Evolutionary conservation across 2,113 vertebrate species (phyloP), one percentile per base, ranked within the genome.

Genomic region (Nymphicus hollandicus): DNA sequence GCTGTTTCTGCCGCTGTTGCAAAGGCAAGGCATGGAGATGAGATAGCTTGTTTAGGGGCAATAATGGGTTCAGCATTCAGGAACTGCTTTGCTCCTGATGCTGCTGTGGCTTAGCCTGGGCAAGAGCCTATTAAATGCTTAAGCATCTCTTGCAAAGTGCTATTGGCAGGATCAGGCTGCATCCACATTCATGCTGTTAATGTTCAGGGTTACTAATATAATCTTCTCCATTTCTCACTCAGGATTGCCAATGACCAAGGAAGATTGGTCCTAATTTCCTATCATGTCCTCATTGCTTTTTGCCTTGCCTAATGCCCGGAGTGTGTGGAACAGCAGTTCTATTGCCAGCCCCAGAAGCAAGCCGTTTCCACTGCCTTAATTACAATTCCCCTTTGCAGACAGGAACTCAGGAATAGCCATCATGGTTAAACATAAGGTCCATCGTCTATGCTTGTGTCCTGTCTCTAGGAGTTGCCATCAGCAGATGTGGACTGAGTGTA

Each of bases 1-100:
- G 53, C 7, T 58, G 77, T 5, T 71, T n/a, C 31, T 65, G 25
- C 43, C 61, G 63, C 43, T 79, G 66, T 60, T 77, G 56, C 56
- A 85, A 41, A 81, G 33, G 29, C 61, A 52, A 46, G 11, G 31
- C 8, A 18, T 63, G 4, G 2, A 22, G 24, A 12, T 6, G n/a
- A 78, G 31, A 17, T 10, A 41, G 10, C 22, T 50, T 25, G 6
- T 11, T 10, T 1, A 6, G 0, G 18, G 9, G 29, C 23, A 64
- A 43, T 53, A 33, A 37, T 7, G 20, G 24, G 10, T 17, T 91
- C 55, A 41, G 27, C 28, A 46, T 69, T 61, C 43, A 49, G 78
- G 10, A 68, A 12, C 19, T 25, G 27, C 61, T 77, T 43, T 74
- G 31, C 16, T 66, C 17, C 22, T 27, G 66, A 4, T 20, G 29